Conservation (phyloP, 1,140 invertebrate species). For the Drosophila leontia region DNA sequence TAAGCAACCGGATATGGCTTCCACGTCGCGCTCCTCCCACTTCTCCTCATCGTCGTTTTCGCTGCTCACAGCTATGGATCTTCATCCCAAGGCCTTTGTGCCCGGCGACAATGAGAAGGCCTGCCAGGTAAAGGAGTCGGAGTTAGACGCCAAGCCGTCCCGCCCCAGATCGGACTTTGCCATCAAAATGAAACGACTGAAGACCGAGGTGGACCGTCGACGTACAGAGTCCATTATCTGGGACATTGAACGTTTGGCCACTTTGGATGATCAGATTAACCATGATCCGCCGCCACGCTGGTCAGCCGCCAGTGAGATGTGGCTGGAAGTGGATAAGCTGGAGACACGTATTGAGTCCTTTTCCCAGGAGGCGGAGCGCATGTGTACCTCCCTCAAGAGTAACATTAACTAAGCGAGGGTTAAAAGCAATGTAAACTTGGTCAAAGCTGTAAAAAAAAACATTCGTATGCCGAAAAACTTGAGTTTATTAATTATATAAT, state of each 20-base stretch:
- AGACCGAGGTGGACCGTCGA: background rate
- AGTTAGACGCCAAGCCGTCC: background rate
- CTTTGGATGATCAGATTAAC: slow-evolving; percentile 6
- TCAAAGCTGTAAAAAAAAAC: no score
- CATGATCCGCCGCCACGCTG: slow-evolving; percentile 28
- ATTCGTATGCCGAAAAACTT: no score
- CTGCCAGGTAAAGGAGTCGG: background rate
- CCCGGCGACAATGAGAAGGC: slow-evolving; percentile 14
- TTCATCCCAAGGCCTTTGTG: background rate
- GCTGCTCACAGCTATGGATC: no score
- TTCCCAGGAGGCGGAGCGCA: background rate
- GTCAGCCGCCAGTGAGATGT: slow-evolving; percentile 22
- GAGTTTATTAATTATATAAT: no score
- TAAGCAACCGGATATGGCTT: background rate
- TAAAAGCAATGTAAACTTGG: no score
- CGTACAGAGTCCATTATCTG: background rate
- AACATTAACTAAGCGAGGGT: no score
- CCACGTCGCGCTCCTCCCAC: background rate
- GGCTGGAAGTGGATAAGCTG: slow-evolving; percentile 31
- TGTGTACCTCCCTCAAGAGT: background rate
- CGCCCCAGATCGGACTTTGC: background rate
- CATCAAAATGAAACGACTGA: background rate
- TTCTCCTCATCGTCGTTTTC: background rate
- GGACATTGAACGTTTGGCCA: background rate
- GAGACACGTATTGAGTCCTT: slow-evolving; percentile 14